phyloP scores from a whole-genome alignment of 2,888 invertebrate species.

The Lysandra coridon region DNA sequence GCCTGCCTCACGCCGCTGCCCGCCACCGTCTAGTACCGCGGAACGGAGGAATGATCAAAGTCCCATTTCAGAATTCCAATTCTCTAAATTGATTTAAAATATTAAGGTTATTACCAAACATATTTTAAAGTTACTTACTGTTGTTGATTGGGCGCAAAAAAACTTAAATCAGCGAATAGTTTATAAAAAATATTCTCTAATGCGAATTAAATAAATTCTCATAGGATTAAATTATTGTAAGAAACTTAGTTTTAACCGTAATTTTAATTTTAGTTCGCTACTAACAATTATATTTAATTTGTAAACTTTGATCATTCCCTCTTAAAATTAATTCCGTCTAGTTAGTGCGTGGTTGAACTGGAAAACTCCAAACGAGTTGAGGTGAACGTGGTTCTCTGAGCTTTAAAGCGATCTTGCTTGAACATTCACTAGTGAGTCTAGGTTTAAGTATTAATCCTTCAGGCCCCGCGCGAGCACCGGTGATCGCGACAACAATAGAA shows the following conservation, averaged over 20 bases:
- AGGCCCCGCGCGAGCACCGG: too few relatives aligned
- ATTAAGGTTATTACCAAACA: not conserved
- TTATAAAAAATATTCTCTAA: not conserved
- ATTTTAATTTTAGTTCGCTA: not conserved
- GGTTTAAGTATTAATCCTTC: conserved; percentile 4
- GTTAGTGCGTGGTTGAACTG: conserved; percentile 34
- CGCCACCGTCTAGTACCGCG: conserved; percentile 32
- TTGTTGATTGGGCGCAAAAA: not conserved
- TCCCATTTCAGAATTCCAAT: not conserved
- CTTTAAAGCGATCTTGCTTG: conserved; percentile 40
- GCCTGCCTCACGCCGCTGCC: conserved; percentile 53
- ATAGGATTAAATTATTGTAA: not conserved
- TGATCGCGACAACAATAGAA: too few relatives aligned
- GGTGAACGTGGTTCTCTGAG: conserved; percentile 42
- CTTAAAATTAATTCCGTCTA: conserved; percentile 16
- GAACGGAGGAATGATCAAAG: conserved; percentile 27
- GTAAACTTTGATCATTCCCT: conserved; percentile 29
- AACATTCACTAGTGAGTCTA: conserved; percentile 34
- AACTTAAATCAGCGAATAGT: not conserved
- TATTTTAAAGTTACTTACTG: not conserved
- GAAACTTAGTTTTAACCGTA: not conserved
- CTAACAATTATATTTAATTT: conserved; percentile 9
- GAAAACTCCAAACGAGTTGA: conserved; percentile 28
- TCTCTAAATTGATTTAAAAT: not conserved
- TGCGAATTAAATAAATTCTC: not conserved